phyloP scores from a whole-genome alignment of 2,113 vertebrate species.

The Bufo gargarizans region DNA sequence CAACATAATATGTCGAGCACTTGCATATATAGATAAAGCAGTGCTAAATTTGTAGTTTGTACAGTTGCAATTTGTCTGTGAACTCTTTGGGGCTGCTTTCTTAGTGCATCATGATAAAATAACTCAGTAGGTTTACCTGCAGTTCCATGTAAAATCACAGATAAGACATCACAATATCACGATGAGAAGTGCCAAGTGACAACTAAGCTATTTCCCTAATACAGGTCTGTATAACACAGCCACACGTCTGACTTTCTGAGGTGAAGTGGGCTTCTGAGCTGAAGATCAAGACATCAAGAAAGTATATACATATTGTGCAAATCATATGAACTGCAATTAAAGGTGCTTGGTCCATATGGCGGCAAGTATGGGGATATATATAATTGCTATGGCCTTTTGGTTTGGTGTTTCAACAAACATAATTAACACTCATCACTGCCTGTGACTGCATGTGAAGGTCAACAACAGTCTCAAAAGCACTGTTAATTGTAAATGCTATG shows the following conservation, averaged over 20 bases:
- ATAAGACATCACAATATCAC: background rate
- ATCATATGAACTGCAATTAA: slow-evolving; percentile 42
- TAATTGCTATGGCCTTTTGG: slow-evolving; percentile 54
- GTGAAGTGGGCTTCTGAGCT: background rate
- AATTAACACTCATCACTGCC: slow-evolving; percentile 67
- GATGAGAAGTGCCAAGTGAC: background rate
- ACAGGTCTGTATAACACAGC: background rate
- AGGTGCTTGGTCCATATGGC: slow-evolving; percentile 45
- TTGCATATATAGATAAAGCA: background rate
- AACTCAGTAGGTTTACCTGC: background rate
- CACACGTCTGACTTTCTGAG: background rate
- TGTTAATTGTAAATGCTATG: slow-evolving; percentile 71
- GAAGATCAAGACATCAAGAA: background rate
- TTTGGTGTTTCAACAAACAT: slow-evolving; percentile 66
- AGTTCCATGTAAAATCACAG: background rate
- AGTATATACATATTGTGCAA: slow-evolving; percentile 52
- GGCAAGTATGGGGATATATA: slow-evolving; percentile 17
- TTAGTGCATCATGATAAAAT: background rate
- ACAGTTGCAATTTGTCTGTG: background rate
- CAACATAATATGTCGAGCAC: background rate
- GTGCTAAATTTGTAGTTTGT: background rate
- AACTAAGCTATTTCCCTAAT: background rate
- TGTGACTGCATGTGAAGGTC: slow-evolving; percentile 73
- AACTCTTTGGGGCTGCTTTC: background rate
- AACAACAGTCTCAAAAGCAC: slow-evolving; percentile 67